A percentile compares a stretch with the other conserved stretches of the same genome.
These are phyloP conservation scores for Magallana ariakensis DNA, from an alignment of 1,140 invertebrate species.

Conservation along the genomic window DNA sequence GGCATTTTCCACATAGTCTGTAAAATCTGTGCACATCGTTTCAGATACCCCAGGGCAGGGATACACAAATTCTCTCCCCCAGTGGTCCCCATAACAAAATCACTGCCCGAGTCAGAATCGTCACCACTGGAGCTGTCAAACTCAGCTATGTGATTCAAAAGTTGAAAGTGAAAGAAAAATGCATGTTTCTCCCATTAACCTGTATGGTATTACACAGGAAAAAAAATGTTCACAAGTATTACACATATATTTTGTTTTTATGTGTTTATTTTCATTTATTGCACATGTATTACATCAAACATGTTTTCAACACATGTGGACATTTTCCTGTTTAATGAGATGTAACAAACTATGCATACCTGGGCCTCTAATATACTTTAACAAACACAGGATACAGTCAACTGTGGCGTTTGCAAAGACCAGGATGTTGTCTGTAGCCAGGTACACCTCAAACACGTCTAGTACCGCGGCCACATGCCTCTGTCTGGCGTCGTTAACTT, in stretches of 20 bases:
- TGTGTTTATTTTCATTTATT: too few relatives aligned
- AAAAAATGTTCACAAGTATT: too few relatives aligned
- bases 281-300: too few relatives aligned
- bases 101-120: slow-evolving; percentile 76
- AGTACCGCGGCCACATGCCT: slow-evolving; percentile 87
- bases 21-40: slow-evolving; percentile 91
- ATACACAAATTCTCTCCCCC: slow-evolving; percentile 85
- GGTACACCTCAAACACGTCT: slow-evolving; percentile 95
- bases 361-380: slow-evolving; percentile 85
- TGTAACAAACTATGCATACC: slow-evolving; percentile 66
- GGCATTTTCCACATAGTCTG: slow-evolving; percentile 96
- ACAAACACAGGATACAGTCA: slow-evolving; percentile 93
- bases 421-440: slow-evolving; percentile 93
- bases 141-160: slow-evolving; percentile 67
- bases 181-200: too few relatives aligned
- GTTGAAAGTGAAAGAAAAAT: not conserved
- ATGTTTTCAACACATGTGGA: too few relatives aligned
- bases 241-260: too few relatives aligned
- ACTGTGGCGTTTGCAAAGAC: slow-evolving; percentile 96
- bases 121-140: slow-evolving; percentile 75
- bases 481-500: slow-evolving; percentile 78
- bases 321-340: too few relatives aligned
- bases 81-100: slow-evolving; percentile 62
- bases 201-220: too few relatives aligned
- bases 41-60: slow-evolving; percentile 91